phyloP scores from a whole-genome alignment of 2,888 invertebrate genomes.

The Drosophila greeni region DNA sequence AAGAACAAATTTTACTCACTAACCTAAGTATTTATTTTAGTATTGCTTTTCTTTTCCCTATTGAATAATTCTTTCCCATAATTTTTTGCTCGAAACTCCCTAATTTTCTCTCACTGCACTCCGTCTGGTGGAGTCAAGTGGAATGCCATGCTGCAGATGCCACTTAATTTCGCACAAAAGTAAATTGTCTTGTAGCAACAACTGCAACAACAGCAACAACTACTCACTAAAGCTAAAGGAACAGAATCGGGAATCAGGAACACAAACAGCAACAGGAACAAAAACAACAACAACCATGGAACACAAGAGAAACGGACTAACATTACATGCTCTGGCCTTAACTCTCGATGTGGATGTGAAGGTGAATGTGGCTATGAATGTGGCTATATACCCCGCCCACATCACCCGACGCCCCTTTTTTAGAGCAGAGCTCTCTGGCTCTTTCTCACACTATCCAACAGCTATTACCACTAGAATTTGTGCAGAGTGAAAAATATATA shows the following conservation, averaged over 20 bases:
- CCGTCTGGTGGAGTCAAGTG: slow-evolving; percentile 64
- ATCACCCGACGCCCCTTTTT: slow-evolving; percentile 24
- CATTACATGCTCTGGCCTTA: slow-evolving; percentile 64
- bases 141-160: slow-evolving; percentile 74
- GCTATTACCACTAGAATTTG: slow-evolving; percentile 2
- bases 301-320: slow-evolving; percentile 66
- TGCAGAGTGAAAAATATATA: slow-evolving; percentile 1
- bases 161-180: slow-evolving; percentile 77
- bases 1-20: too few species aligned
- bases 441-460: slow-evolving; percentile 11
- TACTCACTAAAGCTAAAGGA: not conserved
- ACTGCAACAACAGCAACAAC: slow-evolving; percentile 51
- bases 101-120: not conserved
- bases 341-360: slow-evolving; percentile 42
- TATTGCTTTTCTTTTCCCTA: too few species aligned
- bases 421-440: slow-evolving; percentile 9
- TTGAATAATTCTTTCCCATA: not conserved
- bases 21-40: too few species aligned
- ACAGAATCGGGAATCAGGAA: slow-evolving; percentile 25
- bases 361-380: slow-evolving; percentile 16
- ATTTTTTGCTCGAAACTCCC: fast-evolving
- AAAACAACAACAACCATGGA: slow-evolving; percentile 48
- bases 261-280: slow-evolving; percentile 32
- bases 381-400: slow-evolving; percentile 39
- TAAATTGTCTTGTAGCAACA: slow-evolving; percentile 77